Evolutionary conservation across 2,888 invertebrate species (phyloP), one percentile per base, ranked within the genome.

Genomic region (Dryobota labecula): DNA sequence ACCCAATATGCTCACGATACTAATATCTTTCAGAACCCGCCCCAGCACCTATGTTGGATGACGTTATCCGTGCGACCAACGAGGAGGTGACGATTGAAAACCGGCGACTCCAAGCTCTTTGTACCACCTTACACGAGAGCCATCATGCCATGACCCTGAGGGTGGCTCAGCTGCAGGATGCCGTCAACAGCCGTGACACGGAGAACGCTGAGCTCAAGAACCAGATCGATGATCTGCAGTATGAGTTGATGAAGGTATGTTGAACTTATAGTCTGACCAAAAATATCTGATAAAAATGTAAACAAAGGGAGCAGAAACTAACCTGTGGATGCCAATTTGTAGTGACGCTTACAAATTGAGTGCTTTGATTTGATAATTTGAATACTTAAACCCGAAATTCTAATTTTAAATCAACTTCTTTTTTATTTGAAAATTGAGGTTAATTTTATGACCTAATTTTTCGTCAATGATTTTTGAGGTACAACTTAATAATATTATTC

Each of bases 201-300:
- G 98, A 99, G 95, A 98, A 98, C 77, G 99, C 99, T 0, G 99
- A 99, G 92, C 95, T 99, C 66, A 98, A 98, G 91, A 99, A 99
- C 93, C 99, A 99, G 95, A 98, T 99, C 62, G 99, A 99, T 89
- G 99, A 99, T 92, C 94, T 99, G 66, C 99, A 99, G 91, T 99
- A 99, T 89, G 99, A 99, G 90, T 92, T 98, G 60, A 97, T 98
- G 89, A 99, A 99, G 96, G 98, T 96, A 43, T 36, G 68, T 67
- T 15, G 18, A 13, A 24, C n/a, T n/a, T 47, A 47, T 41, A 41
- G 7, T 43, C 13, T 60, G 20, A 20, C 4, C 2, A 13, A 58
- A 24, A 20, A 20, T 20, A 13, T 13, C 4, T 20, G 24, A 27
- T 13, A 1, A 20, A 2, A 41, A 60, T 43, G 5, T 41, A 38